Evolutionary conservation across 2,888 invertebrate genomes (phyloP), one percentile per base, ranked within the genome.

Genomic region (Megaustenia siamemsis): DNA sequence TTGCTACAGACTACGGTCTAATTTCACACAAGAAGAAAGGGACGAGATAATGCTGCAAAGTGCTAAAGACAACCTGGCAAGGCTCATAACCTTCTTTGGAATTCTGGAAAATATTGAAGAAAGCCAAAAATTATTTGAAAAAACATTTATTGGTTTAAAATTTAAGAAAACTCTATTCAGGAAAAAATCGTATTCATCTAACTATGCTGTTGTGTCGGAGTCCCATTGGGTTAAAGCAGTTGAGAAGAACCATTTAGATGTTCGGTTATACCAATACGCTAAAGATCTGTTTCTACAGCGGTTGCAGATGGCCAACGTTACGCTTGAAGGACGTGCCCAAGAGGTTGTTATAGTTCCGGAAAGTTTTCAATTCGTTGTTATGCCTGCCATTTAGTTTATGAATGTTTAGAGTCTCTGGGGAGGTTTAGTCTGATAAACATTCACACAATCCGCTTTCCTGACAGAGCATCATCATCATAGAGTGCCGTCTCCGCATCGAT

Each of bases 61-160:
- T 92, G 99, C 99, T 82, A 99, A 99, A 95, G 96, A 96, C 89
- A 99, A 99, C 95, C 95, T 99, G 85, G 96, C 97, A 87, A 75
- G 24, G 32, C 96, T 97, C 77, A 98, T 99, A 97, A 97, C 99
- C 82, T 99, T 98, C 94, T 99, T 99, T 94, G 99, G 99, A 88
- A 96, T 99, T 88, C 98, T 98, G 12, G 99, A 99, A 95, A 96
- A 96, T 94, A 99, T 99, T 95, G 97, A 97, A 24, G 92, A 93
- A 60, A 92, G 94, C 15, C 95, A 95, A 88, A 90, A 88, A 77
- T 87, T 93, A n/a, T 93, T 94, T 88, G 93, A 94, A 86, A 86
- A 90, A 66, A 92, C 92, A 6, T 93, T 94, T 53, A 82, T 60
- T 32, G 81, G 81, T 3, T 66, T 93, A 66, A 87, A 89, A 73